These are phyloP conservation scores for Serranus cabrilla DNA, from an alignment of 2,797 vertebrate genomes.

Conservation along the genomic window DNA sequence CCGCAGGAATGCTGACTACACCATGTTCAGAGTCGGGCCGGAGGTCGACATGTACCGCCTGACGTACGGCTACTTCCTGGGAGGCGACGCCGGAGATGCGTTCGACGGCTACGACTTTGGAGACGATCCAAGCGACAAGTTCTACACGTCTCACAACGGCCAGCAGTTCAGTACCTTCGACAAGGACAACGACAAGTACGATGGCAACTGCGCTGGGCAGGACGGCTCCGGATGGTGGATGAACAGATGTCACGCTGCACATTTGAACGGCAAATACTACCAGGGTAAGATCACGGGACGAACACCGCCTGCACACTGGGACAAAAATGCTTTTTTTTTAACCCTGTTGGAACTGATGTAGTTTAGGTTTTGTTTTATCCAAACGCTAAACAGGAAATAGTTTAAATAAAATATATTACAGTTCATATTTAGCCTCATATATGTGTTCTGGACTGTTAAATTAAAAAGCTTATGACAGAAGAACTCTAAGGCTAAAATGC, in stretches of 20 bases:
- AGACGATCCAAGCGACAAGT: conserved; percentile 92
- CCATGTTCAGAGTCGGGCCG: conserved; percentile 87
- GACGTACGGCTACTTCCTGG: conserved; percentile 89
- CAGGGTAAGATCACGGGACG: conserved; percentile 81
- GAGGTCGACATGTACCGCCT: conserved; percentile 93
- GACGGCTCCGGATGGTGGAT: conserved; percentile 99
- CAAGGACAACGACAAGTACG: conserved; percentile 93
- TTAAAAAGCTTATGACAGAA: too few species aligned
- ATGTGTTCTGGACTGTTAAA: too few species aligned
- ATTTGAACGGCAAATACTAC: conserved; percentile 96
- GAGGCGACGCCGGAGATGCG: conserved; percentile 93
- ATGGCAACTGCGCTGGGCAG: conserved; percentile 91
- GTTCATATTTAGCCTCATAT: too few species aligned
- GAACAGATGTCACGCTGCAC: conserved; percentile 96
- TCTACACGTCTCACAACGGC: conserved; percentile 92
- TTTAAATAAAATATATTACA: too few species aligned
- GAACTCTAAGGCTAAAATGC: too few species aligned
- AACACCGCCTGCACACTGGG: too few species aligned
- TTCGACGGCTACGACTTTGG: conserved; percentile 93
- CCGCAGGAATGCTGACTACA: conserved; percentile 92
- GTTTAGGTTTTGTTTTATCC: too few species aligned
- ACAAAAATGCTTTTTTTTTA: too few species aligned
- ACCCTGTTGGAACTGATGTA: too few species aligned
- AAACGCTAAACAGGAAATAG: too few species aligned
- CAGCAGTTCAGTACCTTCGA: conserved; percentile 95